These are phyloP conservation scores for Crax fasciolata DNA, from an alignment of 2,797 vertebrate genomes.

Conservation along the genomic window DNA sequence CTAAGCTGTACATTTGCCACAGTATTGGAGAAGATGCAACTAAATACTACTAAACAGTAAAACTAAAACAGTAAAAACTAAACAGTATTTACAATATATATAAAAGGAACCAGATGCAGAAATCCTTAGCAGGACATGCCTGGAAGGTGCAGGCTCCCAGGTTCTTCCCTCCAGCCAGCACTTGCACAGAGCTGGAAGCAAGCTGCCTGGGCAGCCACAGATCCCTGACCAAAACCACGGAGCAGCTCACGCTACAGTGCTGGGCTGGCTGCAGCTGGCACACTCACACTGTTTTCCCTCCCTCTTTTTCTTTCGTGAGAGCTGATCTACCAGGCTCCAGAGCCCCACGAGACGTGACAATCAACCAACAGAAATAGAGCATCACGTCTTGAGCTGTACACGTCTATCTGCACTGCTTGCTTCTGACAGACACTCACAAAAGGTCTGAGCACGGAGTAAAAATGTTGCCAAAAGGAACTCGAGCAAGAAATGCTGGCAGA, in stretches of 20 bases:
- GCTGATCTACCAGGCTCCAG: slow-evolving; percentile 45
- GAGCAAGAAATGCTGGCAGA: not conserved
- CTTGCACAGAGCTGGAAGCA: not conserved
- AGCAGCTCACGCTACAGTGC: not conserved
- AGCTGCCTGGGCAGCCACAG: not conserved
- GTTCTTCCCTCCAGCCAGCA: not conserved
- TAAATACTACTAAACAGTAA: too few species aligned
- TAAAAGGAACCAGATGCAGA: not conserved
- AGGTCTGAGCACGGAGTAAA: not conserved
- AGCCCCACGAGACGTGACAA: not conserved
- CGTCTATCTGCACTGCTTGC: not conserved
- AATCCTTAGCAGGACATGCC: not conserved
- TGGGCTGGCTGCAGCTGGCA: slow-evolving; percentile 45
- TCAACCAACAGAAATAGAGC: slow-evolving; percentile 15
- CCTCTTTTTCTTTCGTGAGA: slow-evolving; percentile 28
- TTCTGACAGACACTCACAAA: slow-evolving; percentile 13
- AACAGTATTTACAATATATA: not conserved
- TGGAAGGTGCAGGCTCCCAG: not conserved
- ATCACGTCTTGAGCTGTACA: not conserved
- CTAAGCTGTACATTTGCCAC: not conserved
- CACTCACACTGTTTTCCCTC: not conserved
- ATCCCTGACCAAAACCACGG: not conserved
- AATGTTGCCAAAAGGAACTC: not conserved
- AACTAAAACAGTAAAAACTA: too few species aligned
- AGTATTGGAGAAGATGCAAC: not conserved